A percentile compares a stretch with the other conserved stretches of the same genome.
These are phyloP conservation scores for Nephrocerus scutellatus DNA, from an alignment of 2,888 invertebrate species.

Conservation along the genomic window DNA sequence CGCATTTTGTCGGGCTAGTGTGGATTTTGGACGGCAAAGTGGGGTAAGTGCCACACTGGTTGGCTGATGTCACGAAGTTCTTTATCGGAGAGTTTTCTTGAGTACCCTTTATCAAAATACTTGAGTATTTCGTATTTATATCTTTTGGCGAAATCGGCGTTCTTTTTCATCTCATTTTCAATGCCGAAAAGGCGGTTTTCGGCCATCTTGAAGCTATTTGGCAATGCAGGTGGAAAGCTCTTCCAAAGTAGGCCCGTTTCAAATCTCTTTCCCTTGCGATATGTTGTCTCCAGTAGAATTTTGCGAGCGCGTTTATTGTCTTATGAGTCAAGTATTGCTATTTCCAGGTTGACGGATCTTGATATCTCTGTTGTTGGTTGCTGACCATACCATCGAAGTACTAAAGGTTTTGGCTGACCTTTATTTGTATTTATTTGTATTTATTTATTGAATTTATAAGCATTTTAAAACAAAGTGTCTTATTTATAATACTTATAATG, in stretches of 20 bases:
- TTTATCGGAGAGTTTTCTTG: constrained; percentile 12
- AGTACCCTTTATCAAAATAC: constrained; percentile 18
- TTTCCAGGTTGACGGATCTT: too few relatives aligned
- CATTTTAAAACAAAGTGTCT: too few relatives aligned
- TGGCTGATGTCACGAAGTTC: constrained; percentile 11
- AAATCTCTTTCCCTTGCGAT: constrained; percentile 1
- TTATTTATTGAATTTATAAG: too few relatives aligned
- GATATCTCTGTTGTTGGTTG: too few relatives aligned
- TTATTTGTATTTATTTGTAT: too few relatives aligned
- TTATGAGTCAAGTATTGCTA: constrained; percentile 5
- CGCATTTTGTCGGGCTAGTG: constrained; percentile 26
- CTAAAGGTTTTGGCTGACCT: too few relatives aligned
- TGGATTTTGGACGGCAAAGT: constrained; percentile 26
- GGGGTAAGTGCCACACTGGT: constrained; percentile 27
- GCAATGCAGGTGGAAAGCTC: neutral
- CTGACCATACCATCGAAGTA: too few relatives aligned
- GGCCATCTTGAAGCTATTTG: constrained; percentile 9
- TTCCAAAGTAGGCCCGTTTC: constrained; percentile 9
- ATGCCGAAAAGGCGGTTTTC: constrained; percentile 12
- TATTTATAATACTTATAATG: too few relatives aligned
- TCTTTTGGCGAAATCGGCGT: constrained; percentile 8
- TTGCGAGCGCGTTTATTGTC: constrained; percentile 1
- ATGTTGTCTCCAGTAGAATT: neutral
- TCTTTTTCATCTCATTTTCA: constrained; percentile 14
- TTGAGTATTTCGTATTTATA: neutral